Evolutionary conservation across 2,113 vertebrate genomes (phyloP).

Genomic region (Clinocottus analis): DNA sequence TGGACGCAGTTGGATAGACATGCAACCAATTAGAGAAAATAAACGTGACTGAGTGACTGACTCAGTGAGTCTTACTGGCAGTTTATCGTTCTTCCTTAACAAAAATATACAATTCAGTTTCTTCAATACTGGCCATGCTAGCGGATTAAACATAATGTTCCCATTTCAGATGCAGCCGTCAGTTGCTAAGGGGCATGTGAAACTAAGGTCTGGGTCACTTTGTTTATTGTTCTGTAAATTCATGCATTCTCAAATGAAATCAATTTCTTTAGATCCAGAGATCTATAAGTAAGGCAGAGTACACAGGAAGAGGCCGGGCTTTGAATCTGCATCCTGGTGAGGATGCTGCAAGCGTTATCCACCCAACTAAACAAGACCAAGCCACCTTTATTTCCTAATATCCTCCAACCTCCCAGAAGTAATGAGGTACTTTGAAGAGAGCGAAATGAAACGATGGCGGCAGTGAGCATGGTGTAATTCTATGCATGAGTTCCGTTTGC

Average conservation of each 20-base stretch:
- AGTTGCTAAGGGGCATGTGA: neutral
- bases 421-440: constrained; percentile 64
- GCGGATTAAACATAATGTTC: neutral
- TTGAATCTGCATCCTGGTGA: constrained; percentile 10
- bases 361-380: constrained; percentile 46
- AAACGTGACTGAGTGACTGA: neutral
- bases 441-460: constrained; percentile 46
- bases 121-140: neutral
- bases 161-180: neutral
- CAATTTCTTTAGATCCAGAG: neutral
- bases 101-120: neutral
- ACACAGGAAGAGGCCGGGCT: constrained; percentile 5
- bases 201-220: neutral
- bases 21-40: neutral
- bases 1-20: no score
- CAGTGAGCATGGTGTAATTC: constrained; percentile 59
- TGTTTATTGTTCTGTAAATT: neutral
- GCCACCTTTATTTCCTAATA: constrained; percentile 45
- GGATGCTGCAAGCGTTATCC: constrained; percentile 32
- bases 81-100: neutral
- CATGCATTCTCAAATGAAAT: neutral
- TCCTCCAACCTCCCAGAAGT: constrained; percentile 55
- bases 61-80: neutral
- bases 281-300: neutral
- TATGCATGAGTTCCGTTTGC: constrained; percentile 67